phyloP scores from a whole-genome alignment of 2,888 invertebrate genomes.

The Macrosiphum euphorbiae region DNA sequence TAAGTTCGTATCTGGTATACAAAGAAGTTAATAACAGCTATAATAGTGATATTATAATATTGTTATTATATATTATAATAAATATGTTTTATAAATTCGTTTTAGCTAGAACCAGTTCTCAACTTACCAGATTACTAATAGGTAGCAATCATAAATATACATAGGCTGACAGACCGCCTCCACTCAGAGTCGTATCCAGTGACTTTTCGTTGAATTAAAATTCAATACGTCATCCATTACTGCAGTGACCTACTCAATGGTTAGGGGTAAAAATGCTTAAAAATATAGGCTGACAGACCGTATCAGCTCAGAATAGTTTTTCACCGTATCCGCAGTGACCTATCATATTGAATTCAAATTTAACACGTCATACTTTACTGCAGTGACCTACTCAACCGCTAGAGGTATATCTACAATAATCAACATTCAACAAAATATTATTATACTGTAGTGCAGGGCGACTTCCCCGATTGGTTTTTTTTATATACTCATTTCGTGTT shows the following conservation, averaged over 20 bases:
- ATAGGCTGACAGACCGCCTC: neutral
- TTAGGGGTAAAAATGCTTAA: neutral
- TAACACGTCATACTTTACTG: neutral
- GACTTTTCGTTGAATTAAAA: neutral
- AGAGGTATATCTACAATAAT: neutral
- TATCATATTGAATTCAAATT: neutral
- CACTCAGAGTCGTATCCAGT: too few species aligned
- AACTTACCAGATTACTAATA: neutral
- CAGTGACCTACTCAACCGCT: neutral
- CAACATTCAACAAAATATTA: neutral
- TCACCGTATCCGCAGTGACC: neutral
- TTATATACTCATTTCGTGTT: neutral
- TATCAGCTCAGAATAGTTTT: neutral
- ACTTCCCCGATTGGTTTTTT: neutral
- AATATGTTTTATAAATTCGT: neutral
- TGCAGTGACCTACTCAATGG: too few species aligned
- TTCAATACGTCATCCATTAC: too few species aligned
- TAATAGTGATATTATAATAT: neutral
- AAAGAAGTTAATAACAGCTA: neutral
- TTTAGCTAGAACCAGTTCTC: neutral
- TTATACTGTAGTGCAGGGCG: neutral
- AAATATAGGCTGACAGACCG: neutral
- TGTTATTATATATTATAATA: neutral
- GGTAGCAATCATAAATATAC: neutral
- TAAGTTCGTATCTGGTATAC: too few species aligned